Percentiles rank a stretch among this genome's conserved stretches.
Conservation (phyloP, 2,797 vertebrate species). For the Vireo griseus region DNA sequence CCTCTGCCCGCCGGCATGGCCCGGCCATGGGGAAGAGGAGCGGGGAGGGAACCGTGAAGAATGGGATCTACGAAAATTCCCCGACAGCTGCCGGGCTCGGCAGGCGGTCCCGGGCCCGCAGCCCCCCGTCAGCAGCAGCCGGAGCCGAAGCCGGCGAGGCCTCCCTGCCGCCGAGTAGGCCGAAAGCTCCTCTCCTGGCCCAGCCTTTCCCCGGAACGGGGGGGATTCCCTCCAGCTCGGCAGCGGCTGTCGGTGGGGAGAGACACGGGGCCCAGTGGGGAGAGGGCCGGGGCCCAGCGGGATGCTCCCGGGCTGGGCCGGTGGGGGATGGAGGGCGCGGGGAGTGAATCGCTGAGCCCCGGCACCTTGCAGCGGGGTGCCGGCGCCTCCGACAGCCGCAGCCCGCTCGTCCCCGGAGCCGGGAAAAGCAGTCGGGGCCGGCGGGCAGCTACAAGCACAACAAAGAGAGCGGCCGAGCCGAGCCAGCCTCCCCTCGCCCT, state of each 20-base stretch:
- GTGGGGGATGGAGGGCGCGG: background rate
- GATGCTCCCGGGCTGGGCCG: background rate
- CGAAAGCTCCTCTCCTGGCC: background rate
- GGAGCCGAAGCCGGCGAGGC: background rate
- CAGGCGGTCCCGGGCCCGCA: background rate
- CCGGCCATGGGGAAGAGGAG: background rate
- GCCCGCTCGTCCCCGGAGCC: background rate
- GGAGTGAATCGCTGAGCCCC: background rate
- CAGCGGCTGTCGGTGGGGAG: background rate
- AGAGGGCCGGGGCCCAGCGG: background rate
- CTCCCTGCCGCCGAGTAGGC: constrained; percentile 2
- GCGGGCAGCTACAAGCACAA: background rate
- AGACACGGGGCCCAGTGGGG: background rate
- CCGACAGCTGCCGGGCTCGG: constrained; percentile 7
- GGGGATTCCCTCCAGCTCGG: background rate
- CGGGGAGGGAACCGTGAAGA: background rate
- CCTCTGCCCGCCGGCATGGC: background rate
- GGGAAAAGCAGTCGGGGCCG: background rate
- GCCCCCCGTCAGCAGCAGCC: background rate
- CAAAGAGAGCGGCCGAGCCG: constrained; percentile 6
- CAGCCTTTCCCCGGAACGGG: background rate
- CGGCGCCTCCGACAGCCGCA: background rate
- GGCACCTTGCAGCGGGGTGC: constrained; percentile 8
- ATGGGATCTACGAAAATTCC: constrained; percentile 2
- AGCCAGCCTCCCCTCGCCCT: background rate